phyloP scores from a whole-genome alignment of 2,888 invertebrate genomes.

The Polydrusus tereticollis region DNA sequence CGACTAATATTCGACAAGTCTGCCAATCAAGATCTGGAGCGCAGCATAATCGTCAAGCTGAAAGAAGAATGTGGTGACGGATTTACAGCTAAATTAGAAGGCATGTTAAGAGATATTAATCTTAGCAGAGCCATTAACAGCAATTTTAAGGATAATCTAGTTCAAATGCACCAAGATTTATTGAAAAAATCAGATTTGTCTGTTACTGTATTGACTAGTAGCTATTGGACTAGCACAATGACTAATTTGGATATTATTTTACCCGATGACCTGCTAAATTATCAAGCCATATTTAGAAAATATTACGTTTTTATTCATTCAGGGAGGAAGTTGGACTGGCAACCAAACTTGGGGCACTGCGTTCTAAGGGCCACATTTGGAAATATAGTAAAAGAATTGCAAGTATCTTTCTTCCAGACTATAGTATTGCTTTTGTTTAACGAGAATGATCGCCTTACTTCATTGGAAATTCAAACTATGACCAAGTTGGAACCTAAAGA shows the following conservation, averaged over 20 bases:
- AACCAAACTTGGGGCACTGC: conserved; percentile 95
- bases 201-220: conserved; percentile 95
- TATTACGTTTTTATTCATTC: conserved; percentile 97
- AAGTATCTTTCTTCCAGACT: conserved; percentile 96
- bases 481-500: conserved; percentile 95
- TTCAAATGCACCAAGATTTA: conserved; percentile 53
- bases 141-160: conserved; percentile 84
- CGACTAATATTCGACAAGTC: conserved; percentile 95
- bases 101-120: conserved; percentile 99
- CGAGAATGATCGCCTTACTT: conserved; percentile 81
- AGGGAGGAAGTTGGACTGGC: conserved; percentile 97
- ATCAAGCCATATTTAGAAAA: conserved; percentile 93
- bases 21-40: conserved; percentile 98
- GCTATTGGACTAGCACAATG: conserved; percentile 98
- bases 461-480: conserved; percentile 87
- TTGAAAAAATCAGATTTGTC: conserved; percentile 77
- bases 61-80: conserved; percentile 98
- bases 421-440: conserved; percentile 94
- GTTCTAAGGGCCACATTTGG: conserved; percentile 89
- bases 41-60: conserved; percentile 96
- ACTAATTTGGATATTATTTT: conserved; percentile 85
- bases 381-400: conserved; percentile 90
- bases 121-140: conserved; percentile 94
- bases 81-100: conserved; percentile 97
- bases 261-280: conserved; percentile 87